Evolutionary conservation across 2,797 vertebrate species (phyloP).

Genomic region (Takifugu ocellatus): DNA sequence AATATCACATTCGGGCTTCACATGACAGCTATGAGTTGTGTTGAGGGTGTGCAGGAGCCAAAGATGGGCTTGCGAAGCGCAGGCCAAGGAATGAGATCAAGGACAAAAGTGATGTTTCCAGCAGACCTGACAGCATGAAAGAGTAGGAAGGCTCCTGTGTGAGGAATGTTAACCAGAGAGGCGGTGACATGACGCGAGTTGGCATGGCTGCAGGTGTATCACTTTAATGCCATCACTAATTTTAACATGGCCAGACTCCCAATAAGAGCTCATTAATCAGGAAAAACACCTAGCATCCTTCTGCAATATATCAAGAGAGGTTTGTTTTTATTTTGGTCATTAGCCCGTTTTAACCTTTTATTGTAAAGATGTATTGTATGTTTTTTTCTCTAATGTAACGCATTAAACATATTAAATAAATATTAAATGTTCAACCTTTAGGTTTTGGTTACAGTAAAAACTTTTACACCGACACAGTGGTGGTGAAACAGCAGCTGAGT

Average conservation of each 20-base stretch:
- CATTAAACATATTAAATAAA: no score
- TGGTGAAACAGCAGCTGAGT: conserved; percentile 3
- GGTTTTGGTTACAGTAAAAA: no score
- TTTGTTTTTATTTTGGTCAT: no score
- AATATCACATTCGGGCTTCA: conserved; percentile 52
- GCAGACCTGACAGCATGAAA: conserved; percentile 21
- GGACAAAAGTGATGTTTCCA: conserved; percentile 28
- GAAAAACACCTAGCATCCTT: background rate
- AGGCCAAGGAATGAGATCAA: conserved; percentile 34
- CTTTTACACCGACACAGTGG: no score
- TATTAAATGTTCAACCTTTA: no score
- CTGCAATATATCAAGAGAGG: no score
- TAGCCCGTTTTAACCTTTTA: no score
- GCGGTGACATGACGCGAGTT: background rate
- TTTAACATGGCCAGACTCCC: conserved; percentile 8
- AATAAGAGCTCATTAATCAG: background rate
- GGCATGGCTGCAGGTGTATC: background rate
- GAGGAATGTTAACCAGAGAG: conserved; percentile 4
- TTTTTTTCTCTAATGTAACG: no score
- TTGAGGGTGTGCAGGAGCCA: conserved; percentile 8
- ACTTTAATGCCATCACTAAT: conserved; percentile 9
- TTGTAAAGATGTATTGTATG: no score
- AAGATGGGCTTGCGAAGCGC: conserved; percentile 25
- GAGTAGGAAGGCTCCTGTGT: conserved; percentile 10
- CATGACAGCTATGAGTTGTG: conserved; percentile 30